phyloP scores from a whole-genome alignment of 2,888 invertebrate genomes.

The Stegophylla sp. region DNA sequence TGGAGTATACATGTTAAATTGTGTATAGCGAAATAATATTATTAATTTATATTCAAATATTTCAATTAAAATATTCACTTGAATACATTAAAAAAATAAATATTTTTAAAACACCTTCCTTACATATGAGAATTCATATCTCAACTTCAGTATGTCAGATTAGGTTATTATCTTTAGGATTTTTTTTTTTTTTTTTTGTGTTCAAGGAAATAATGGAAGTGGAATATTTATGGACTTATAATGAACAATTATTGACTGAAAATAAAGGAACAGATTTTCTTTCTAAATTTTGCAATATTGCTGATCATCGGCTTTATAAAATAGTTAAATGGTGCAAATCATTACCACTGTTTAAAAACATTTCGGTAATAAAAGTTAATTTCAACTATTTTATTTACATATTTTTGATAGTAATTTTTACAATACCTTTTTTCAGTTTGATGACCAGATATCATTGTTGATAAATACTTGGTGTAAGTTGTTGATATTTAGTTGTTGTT shows the following conservation, averaged over 20 bases:
- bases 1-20: too few species aligned
- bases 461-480: constrained; percentile 98
- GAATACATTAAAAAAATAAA: too few species aligned
- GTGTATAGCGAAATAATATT: too few species aligned
- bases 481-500: constrained; percentile 89
- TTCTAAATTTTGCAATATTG: constrained; percentile 89
- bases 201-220: constrained; percentile 81
- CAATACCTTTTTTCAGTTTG: constrained; percentile 74
- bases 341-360: constrained; percentile 93
- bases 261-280: constrained; percentile 65
- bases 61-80: too few species aligned
- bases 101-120: too few species aligned
- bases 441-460: constrained; percentile 94
- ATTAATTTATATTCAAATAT: too few species aligned
- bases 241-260: constrained; percentile 51
- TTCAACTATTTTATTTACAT: constrained; percentile 13
- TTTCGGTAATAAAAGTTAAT: constrained; percentile 74
- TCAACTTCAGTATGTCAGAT: too few species aligned
- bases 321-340: constrained; percentile 99
- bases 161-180: not conserved
- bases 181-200: too few species aligned
- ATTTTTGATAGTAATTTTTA: not conserved
- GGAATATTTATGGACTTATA: constrained; percentile 55
- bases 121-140: too few species aligned
- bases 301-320: constrained; percentile 93